phyloP scores from a whole-genome alignment of 1,140 invertebrate genomes.

The Calosoma granatense region DNA sequence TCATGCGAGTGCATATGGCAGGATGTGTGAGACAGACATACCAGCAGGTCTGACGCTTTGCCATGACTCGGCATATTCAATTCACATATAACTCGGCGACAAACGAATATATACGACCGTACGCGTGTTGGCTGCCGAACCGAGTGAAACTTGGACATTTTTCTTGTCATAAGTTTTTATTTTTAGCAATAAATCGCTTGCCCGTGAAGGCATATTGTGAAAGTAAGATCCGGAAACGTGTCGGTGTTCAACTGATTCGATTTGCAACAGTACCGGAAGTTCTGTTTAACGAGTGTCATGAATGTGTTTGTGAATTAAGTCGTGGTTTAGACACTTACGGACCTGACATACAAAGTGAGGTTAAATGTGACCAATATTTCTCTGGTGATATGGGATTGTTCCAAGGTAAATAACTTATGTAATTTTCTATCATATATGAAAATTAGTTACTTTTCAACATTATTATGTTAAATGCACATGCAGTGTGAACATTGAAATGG shows the following conservation, averaged over 20 bases:
- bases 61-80: background rate
- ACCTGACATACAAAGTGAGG: background rate
- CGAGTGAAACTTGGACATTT: background rate
- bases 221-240: background rate
- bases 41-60: background rate
- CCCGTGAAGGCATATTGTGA: background rate
- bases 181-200: background rate
- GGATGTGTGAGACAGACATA: background rate
- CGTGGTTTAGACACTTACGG: background rate
- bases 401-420: conserved; percentile 17
- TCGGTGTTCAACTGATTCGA: background rate
- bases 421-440: too few species aligned
- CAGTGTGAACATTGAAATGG: too few species aligned
- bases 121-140: background rate
- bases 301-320: background rate
- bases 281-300: background rate
- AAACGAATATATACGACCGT: background rate
- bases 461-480: too few species aligned
- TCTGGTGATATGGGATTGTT: conserved; percentile 19
- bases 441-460: too few species aligned
- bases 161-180: background rate
- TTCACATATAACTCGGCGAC: conserved; percentile 4
- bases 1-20: background rate
- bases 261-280: background rate
- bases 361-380: background rate